A percentile compares a stretch with the other conserved stretches of the same genome.
Conservation (phyloP, 2,888 invertebrate genomes). For the Laothoe populi region DNA sequence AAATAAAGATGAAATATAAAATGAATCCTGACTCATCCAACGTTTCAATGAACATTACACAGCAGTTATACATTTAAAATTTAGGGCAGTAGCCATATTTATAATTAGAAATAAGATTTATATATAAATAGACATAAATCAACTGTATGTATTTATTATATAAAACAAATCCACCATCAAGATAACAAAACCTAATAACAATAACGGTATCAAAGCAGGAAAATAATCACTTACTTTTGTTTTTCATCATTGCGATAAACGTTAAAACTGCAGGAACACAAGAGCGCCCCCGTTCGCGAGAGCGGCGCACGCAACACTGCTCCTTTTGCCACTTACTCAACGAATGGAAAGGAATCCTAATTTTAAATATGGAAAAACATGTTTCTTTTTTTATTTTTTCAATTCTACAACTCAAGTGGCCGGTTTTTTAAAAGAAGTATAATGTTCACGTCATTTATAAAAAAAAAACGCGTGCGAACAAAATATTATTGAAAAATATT, state of each 20-base stretch:
- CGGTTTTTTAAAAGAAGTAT: constrained; percentile 8
- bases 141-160: neutral
- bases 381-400: constrained; percentile 29
- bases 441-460: neutral
- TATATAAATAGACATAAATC: neutral
- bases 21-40: constrained; percentile 1
- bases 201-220: neutral
- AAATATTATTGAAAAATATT: constrained; percentile 29
- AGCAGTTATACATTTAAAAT: neutral
- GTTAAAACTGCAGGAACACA: constrained; percentile 13
- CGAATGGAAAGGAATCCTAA: constrained; percentile 31
- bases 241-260: constrained; percentile 27
- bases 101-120: constrained; percentile 17
- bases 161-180: constrained; percentile 2
- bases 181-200: constrained; percentile 13
- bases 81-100: neutral
- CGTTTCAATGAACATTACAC: neutral
- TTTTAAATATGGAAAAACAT: constrained; percentile 31
- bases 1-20: neutral
- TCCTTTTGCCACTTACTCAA: constrained; percentile 23
- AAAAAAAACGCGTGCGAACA: constrained; percentile 21
- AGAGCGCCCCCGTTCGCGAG: constrained; percentile 26
- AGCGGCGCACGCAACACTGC: constrained; percentile 28
- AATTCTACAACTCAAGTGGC: constrained; percentile 18
- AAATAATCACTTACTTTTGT: constrained; percentile 27